Conservation (phyloP, 2,113 vertebrate genomes). For the Carettochelys insculpta region DNA sequence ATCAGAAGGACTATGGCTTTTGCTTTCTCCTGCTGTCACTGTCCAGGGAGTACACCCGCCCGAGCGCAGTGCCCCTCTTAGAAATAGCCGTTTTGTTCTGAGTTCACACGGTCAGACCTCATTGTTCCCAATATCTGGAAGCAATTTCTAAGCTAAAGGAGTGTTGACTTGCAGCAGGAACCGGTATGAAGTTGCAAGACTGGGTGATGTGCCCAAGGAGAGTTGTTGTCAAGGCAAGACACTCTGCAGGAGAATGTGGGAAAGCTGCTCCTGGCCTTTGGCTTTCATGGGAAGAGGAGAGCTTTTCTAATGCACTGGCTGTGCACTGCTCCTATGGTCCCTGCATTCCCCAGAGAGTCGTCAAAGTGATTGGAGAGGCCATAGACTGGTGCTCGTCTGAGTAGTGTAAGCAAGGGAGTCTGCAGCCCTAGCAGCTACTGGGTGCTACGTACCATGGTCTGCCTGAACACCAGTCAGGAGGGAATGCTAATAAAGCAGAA, state of each 20-base stretch:
- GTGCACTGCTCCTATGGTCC: background rate
- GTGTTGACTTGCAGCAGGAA: constrained; percentile 21
- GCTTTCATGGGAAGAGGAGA: background rate
- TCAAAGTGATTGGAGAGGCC: background rate
- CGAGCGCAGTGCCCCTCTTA: background rate
- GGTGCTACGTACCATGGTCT: background rate
- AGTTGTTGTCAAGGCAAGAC: background rate
- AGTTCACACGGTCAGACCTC: constrained; percentile 51
- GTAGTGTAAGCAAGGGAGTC: background rate
- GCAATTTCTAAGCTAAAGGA: constrained; percentile 37
- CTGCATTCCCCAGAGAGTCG: background rate
- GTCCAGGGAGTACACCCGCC: background rate
- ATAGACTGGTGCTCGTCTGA: background rate
- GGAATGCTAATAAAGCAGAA: background rate
- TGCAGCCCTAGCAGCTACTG: background rate
- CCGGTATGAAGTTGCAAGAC: background rate
- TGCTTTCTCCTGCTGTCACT: background rate
- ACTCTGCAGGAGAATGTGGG: background rate
- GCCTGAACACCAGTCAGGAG: background rate
- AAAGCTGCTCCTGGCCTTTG: background rate
- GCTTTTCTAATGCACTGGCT: background rate
- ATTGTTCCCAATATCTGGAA: constrained; percentile 42
- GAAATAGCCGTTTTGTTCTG: background rate
- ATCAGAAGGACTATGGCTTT: background rate
- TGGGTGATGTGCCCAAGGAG: background rate